Evolutionary conservation across 1,140 invertebrate species (phyloP), one percentile per base, ranked within the genome.

Genomic region (Nephotettix cincticeps): DNA sequence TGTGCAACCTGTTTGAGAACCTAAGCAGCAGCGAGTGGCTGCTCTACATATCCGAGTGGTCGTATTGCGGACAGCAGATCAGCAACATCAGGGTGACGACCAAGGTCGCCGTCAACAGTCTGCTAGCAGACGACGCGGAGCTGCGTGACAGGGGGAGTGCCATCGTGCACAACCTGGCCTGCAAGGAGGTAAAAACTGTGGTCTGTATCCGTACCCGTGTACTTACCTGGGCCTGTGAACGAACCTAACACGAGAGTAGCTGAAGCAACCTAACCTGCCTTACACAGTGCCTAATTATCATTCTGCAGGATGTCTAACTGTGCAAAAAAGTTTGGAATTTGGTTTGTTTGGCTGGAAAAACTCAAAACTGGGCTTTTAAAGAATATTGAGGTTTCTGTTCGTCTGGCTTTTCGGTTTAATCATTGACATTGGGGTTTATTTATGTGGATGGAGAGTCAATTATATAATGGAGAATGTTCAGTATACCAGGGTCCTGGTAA

Each of bases 141-240:
- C 82, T 96, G 70, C 91, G 93, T 80, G 90, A 93, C 54, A 84
- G 89, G 72, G 95, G 95, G 56, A 87, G 91, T 2, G 93, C 93
- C 70, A 90, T 97, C 64, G 89, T 97, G 70, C 91, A 95, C 82
- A 97, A 97, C 81, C 85, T 97, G 69, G 93, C 93, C 75, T 91
- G 92, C 85, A 97, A 96, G 90, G 95, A 97, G 90, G 94, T 94
- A 87, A 96, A 96, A 90, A 93, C 93, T 83, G 93, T 95, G 91
- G 94, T 95, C 89, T 87, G 92, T 91, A 92, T 91, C 86, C 78
- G 73, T 74, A 72, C 43, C 21, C 66, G 28, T 68, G 28, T n/a
- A 63, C 47, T 21, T 36, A 69, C 72, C 71, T 61, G 11, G 32
- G n/a, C 51, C 51, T 61, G 19, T 54, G 28, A 28, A 43, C 28